Evolutionary conservation across 2,113 vertebrate species (phyloP).

Genomic region (Microtus oregoni): DNA sequence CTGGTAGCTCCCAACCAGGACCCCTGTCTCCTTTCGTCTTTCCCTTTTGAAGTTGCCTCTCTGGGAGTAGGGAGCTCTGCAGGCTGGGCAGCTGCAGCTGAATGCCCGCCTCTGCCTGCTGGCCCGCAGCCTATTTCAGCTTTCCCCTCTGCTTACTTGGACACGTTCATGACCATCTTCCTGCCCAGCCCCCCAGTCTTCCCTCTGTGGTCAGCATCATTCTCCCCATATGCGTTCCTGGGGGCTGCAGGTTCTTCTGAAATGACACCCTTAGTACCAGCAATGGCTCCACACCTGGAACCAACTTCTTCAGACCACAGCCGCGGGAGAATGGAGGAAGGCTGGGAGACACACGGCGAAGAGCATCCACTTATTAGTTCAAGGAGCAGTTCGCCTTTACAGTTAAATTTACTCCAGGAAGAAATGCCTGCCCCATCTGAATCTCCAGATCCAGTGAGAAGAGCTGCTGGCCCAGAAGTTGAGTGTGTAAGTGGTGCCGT

Average conservation of each 20-base stretch:
- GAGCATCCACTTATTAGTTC: constrained; percentile 84
- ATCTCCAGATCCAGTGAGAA: constrained; percentile 69
- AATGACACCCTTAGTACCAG: background rate
- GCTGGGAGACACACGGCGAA: constrained; percentile 55
- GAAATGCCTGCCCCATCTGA: constrained; percentile 87
- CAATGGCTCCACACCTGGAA: background rate
- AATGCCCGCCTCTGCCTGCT: background rate
- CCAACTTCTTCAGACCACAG: constrained; percentile 49
- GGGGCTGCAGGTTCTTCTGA: constrained; percentile 9
- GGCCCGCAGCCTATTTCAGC: constrained; percentile 72
- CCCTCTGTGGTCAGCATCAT: constrained; percentile 74
- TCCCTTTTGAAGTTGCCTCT: constrained; percentile 39
- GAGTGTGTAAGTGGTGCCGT: constrained; percentile 76
- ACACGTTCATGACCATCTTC: constrained; percentile 87
- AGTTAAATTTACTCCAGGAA: constrained; percentile 92
- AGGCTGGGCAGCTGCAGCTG: background rate
- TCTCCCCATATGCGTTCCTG: constrained; percentile 65
- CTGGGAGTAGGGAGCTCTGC: constrained; percentile 18
- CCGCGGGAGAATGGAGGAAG: constrained; percentile 63
- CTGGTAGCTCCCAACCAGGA: constrained; percentile 81
- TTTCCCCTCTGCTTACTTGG: constrained; percentile 80
- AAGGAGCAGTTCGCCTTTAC: constrained; percentile 91
- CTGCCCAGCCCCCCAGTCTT: constrained; percentile 86
- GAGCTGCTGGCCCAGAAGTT: constrained; percentile 1
- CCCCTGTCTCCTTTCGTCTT: constrained; percentile 74